phyloP scores from a whole-genome alignment of 2,888 invertebrate species.

The Macropis europaea region DNA sequence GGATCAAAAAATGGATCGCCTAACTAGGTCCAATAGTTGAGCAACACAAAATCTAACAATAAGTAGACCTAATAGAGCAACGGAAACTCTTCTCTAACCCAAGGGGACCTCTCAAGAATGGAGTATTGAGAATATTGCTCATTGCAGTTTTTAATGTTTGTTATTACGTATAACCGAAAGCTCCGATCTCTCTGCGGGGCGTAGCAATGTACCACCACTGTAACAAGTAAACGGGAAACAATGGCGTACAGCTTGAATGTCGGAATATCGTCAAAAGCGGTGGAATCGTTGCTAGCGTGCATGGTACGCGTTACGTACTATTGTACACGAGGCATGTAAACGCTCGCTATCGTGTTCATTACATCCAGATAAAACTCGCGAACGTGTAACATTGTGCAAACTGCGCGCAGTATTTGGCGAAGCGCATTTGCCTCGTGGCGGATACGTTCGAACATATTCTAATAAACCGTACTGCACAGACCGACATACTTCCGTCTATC shows the following conservation, averaged over 20 bases:
- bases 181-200: background rate
- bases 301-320: constrained; percentile 4
- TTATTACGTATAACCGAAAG: too few relatives aligned
- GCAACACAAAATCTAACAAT: too few relatives aligned
- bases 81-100: too few relatives aligned
- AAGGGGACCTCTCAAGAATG: too few relatives aligned
- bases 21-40: too few relatives aligned
- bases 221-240: background rate
- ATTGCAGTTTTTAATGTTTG: too few relatives aligned
- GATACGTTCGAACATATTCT: constrained; percentile 5
- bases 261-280: background rate
- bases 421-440: background rate
- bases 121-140: too few relatives aligned
- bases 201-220: background rate
- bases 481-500: too few relatives aligned
- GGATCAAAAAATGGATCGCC: too few relatives aligned
- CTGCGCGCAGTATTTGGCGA: background rate
- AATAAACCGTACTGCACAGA: too few relatives aligned
- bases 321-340: constrained; percentile 6
- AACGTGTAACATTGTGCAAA: constrained; percentile 14
- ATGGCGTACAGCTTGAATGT: background rate
- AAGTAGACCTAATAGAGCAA: too few relatives aligned
- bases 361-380: constrained; percentile 9
- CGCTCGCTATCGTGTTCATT: constrained; percentile 8
- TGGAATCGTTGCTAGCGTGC: background rate